Conservation (phyloP, 2,797 vertebrate species). For the Gambelia wislizenii region DNA sequence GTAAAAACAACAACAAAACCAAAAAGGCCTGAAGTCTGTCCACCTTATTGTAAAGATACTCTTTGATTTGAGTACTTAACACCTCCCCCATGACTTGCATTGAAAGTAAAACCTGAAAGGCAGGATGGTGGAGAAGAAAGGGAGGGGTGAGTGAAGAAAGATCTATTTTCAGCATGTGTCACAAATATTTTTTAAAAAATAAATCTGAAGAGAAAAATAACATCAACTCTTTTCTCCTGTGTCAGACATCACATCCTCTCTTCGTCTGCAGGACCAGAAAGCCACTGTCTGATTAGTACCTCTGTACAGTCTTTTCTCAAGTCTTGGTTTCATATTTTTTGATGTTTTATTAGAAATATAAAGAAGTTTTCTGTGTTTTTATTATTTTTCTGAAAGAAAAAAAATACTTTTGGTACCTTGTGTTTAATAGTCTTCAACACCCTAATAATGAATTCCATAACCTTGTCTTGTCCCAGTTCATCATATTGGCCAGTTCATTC, state of each 20-base stretch:
- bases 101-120: slow-evolving; percentile 36
- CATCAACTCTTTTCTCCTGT: not conserved
- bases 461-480: slow-evolving; percentile 29
- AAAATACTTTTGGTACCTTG: slow-evolving; percentile 70
- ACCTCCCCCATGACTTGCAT: not conserved
- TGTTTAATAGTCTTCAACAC: slow-evolving; percentile 52
- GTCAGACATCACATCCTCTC: slow-evolving; percentile 14
- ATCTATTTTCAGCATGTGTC: slow-evolving; percentile 28
- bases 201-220: not conserved
- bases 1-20: too few species aligned
- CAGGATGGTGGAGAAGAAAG: not conserved
- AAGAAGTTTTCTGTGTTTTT: slow-evolving; percentile 51
- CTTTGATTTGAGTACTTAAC: not conserved
- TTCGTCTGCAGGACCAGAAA: slow-evolving; percentile 37
- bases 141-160: not conserved
- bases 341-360: slow-evolving; percentile 74
- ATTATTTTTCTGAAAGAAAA: slow-evolving; percentile 49
- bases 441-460: slow-evolving; percentile 41
- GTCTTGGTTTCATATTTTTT: slow-evolving; percentile 24
- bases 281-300: not conserved
- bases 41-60: not conserved
- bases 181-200: not conserved
- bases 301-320: slow-evolving; percentile 26
- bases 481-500: not conserved
- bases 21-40: not conserved